phyloP scores from a whole-genome alignment of 2,797 vertebrate species.

The Danio albolineatus region DNA sequence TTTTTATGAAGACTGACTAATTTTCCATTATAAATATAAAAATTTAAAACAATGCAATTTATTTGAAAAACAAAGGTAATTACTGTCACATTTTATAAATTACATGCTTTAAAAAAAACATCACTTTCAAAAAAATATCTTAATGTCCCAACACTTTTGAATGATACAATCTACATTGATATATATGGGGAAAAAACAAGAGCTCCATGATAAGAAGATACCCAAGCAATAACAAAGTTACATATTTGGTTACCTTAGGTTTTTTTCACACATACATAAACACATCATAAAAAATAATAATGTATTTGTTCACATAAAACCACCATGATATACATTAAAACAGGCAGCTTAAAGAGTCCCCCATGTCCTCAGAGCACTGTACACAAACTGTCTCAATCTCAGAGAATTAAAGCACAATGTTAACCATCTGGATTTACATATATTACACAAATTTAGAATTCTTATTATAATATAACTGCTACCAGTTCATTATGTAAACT shows the following conservation, averaged over 20 bases:
- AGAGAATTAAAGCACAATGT: background rate
- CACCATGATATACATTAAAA: slow-evolving; percentile 28
- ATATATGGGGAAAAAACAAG: slow-evolving; percentile 62
- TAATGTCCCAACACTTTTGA: background rate
- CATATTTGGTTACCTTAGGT: slow-evolving; percentile 10
- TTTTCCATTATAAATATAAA: background rate
- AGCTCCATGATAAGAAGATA: slow-evolving; percentile 29
- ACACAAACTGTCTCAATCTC: slow-evolving; percentile 26
- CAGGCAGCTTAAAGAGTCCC: slow-evolving; percentile 32
- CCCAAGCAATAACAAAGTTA: slow-evolving; percentile 2
- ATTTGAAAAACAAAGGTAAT: background rate
- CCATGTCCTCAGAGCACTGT: slow-evolving; percentile 11
- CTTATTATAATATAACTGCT: background rate
- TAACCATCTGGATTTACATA: background rate
- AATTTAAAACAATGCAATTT: background rate
- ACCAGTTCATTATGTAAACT: background rate
- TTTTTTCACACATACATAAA: background rate
- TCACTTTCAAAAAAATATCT: background rate
- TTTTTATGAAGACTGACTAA: background rate
- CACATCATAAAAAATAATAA: background rate
- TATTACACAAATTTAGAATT: background rate
- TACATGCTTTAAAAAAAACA: too few relatives aligned
- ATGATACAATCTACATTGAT: background rate
- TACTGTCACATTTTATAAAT: background rate
- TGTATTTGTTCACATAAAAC: slow-evolving; percentile 17